Conservation (phyloP, 2,888 invertebrate genomes). For the Apomyelois bistriatella region DNA sequence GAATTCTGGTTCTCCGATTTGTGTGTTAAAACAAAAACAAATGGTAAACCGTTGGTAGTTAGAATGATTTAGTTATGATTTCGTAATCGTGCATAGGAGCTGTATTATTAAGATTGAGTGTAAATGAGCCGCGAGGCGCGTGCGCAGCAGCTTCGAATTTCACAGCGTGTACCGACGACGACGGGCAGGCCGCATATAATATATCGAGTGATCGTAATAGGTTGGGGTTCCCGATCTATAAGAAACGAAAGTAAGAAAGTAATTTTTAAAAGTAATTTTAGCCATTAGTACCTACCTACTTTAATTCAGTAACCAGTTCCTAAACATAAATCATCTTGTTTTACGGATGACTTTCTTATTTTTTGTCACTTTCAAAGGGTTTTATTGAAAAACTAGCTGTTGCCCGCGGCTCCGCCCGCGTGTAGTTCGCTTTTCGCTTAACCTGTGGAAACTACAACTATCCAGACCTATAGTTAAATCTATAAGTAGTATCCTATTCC, state of each 20-base stretch:
- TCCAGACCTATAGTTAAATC: too few species aligned
- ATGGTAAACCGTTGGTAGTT: slow-evolving; percentile 17
- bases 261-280: too few species aligned
- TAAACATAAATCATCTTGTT: too few species aligned
- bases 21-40: slow-evolving; percentile 41
- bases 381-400: too few species aligned
- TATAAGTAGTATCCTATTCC: too few species aligned
- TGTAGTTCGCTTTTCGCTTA: too few species aligned
- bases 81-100: slow-evolving; percentile 67
- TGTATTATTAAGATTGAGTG: slow-evolving; percentile 73
- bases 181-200: slow-evolving; percentile 13
- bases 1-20: slow-evolving; percentile 34
- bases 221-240: not conserved
- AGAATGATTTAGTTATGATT: slow-evolving; percentile 58
- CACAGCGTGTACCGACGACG: slow-evolving; percentile 29
- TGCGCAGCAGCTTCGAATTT: slow-evolving; percentile 57
- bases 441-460: too few species aligned
- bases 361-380: too few species aligned
- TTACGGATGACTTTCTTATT: too few species aligned
- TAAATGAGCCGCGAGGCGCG: slow-evolving; percentile 71
- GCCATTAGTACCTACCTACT: too few species aligned
- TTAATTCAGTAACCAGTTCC: too few species aligned
- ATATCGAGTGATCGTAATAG: not conserved
- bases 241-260: not conserved
- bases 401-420: too few species aligned